Base-by-base conservation (phyloP, 2,888 invertebrate genomes). In the Agriotes lineatus region DNA sequence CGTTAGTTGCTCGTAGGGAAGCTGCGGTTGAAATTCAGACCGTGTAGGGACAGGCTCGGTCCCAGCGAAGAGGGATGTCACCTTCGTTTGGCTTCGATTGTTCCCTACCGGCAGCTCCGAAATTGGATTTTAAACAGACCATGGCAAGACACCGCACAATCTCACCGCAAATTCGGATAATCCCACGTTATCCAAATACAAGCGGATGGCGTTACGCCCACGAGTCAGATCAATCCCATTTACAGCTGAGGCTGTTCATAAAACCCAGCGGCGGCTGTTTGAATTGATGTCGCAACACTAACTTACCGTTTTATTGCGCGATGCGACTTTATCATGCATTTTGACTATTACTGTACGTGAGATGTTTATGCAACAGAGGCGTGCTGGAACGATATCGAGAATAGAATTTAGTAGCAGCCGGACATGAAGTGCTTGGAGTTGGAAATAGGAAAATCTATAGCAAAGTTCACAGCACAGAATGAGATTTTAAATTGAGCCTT, bases 51-150 rank as follows among this genome's bases (percentile, higher is more conserved):
- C 71, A 71, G 66, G 69, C 74, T 73, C 69, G 39, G 69, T 57
- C 64, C 69, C 69, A 64, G 56, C 25, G 33, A 48, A 54, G 74
- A 76, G 78, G 79, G 73, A 79, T 78, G 81, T 82, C 82, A 81
- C 80, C 81, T 82, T 82, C 81, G 79, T 82, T 82, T 81, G 80
- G 80, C 80, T 81, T 80, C 81, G 79, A 81, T 82, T 82, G 81
- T 82, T 78, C 79, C 79, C 73, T 79, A 78, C 77, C 78, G 76
- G 75, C 73, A 67, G 66, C 74, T 69, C 71, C 70, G 75, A 80
- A 81, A 81, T 81, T 82, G 80, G 81, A 81, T 81, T 81, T 81
- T 79, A 79, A 80, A 79, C 76, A 76, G 79, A 80, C 80, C 77
- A 73, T 74, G 70, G 74, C 72, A 74, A 74, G 72, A 70, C 59